Evolutionary conservation across 2,113 vertebrate species (phyloP), one percentile per base, ranked within the genome.

Genomic region (Myiozetetes cayanensis): DNA sequence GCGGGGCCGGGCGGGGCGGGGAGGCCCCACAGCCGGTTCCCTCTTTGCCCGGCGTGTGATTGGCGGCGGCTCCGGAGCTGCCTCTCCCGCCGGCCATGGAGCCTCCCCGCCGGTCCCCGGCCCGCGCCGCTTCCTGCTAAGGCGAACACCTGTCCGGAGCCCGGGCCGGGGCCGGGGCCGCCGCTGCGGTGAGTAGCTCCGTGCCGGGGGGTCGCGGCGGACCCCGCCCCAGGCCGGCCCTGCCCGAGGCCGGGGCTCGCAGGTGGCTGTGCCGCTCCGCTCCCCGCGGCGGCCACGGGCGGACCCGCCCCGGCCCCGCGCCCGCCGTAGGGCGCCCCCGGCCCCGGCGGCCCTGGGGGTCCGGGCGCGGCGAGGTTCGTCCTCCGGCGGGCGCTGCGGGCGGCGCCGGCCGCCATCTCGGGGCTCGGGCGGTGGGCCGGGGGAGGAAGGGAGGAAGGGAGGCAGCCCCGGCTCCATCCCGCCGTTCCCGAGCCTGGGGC

Each of bases 1-100:
- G 52, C 79, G 43, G 67, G 50, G 67, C 74, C 59, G 53, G 66
- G 67, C 43, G 68, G 80, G 93, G 89, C 79, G 81, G 82, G 73
- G 50, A 80, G 62, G 82, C 56, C 44, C 24, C 55, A 44, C 52
- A 23, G 53, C 72, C 76, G 71, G 90, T 89, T 89, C 89, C 81
- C 59, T 80, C 75, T 94, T 73, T 58, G 83, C 88, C 83, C 88
- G 78, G 49, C 84, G 72, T 63, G 92, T 94, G 92, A 94, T 94
- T 94, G 92, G 88, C 53, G 83, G 92, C 53, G 73, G 66, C 77
- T 55, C 13, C 55, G 43, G 84, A 63, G 88, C 88, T 87, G 92
- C 84, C 35, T 82, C 78, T 91, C 37, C 79, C 67, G 73, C 84
- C 73, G 79, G 79, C 89, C 78, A 93, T 90, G 92, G 76, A 88